Evolutionary conservation across 2,113 vertebrate genomes (phyloP).

Genomic region (Scolopax mira): DNA sequence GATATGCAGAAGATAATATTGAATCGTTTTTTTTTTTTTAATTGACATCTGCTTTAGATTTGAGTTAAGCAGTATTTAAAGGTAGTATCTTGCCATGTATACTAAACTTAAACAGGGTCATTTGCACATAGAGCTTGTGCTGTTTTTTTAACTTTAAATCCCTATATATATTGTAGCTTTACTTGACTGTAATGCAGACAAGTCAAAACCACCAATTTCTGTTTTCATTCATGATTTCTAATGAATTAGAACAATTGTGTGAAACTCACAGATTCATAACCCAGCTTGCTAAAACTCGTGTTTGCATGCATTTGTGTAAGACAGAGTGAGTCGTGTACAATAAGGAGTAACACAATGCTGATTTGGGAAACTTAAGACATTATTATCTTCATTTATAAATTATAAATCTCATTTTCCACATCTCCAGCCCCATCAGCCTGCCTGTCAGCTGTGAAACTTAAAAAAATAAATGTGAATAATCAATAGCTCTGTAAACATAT

Average conservation of each 20-base stretch:
- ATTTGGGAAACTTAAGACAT: not conserved
- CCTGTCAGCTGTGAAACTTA: not conserved
- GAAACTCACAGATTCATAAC: not conserved
- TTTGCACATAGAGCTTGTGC: not conserved
- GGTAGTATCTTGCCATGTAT: not conserved
- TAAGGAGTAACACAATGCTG: not conserved
- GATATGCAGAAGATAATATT: not conserved
- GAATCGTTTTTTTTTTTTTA: not conserved
- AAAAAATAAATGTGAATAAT: not conserved
- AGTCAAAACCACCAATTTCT: not conserved
- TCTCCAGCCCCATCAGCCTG: not conserved
- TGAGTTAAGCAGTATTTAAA: not conserved
- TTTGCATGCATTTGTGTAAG: not conserved
- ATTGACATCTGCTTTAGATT: not conserved
- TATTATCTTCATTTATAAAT: not conserved
- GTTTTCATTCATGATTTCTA: not conserved
- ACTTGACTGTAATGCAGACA: not conserved
- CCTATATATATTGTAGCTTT: not conserved
- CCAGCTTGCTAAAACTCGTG: not conserved
- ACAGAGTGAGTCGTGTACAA: not conserved
- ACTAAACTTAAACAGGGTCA: not conserved
- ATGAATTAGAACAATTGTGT: not conserved
- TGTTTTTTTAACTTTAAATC: not conserved
- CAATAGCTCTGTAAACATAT: not conserved
- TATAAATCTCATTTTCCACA: not conserved